Conservation (phyloP, 2,113 vertebrate genomes). For the Raja brachyura region DNA sequence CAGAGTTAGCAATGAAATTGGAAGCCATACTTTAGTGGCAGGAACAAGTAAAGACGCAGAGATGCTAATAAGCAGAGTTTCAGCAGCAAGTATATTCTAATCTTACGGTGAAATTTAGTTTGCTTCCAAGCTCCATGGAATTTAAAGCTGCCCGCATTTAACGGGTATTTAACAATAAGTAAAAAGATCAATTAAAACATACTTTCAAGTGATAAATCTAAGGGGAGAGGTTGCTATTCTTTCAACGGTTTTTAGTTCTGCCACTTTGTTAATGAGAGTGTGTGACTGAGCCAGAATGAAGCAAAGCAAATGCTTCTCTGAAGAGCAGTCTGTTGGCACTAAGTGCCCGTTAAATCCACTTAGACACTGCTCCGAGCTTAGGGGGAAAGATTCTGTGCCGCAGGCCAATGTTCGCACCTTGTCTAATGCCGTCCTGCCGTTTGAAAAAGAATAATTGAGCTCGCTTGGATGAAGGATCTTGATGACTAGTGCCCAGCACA, state of each 20-base stretch:
- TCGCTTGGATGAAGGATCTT: background rate
- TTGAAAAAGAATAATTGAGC: background rate
- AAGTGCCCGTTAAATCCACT: background rate
- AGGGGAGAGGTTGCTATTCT: background rate
- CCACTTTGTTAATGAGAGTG: background rate
- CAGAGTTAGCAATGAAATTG: background rate
- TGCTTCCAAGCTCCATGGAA: background rate
- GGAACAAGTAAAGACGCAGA: background rate
- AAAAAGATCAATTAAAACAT: background rate
- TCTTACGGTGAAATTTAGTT: background rate
- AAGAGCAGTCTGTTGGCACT: background rate
- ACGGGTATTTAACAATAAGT: background rate
- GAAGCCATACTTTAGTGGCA: background rate
- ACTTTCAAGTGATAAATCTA: background rate
- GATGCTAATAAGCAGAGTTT: background rate
- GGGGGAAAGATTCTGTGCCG: no score
- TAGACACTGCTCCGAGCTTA: background rate
- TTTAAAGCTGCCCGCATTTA: background rate
- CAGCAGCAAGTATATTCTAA: background rate
- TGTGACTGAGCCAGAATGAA: background rate
- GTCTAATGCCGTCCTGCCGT: background rate
- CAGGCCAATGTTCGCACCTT: background rate
- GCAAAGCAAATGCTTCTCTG: background rate
- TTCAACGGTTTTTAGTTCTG: background rate
- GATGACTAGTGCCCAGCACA: background rate